Percentiles rank a stretch among this genome's conserved stretches.
These are phyloP conservation scores for Agrenia bidenticulata DNA, from an alignment of 2,888 invertebrate genomes.

Conservation along the genomic window DNA sequence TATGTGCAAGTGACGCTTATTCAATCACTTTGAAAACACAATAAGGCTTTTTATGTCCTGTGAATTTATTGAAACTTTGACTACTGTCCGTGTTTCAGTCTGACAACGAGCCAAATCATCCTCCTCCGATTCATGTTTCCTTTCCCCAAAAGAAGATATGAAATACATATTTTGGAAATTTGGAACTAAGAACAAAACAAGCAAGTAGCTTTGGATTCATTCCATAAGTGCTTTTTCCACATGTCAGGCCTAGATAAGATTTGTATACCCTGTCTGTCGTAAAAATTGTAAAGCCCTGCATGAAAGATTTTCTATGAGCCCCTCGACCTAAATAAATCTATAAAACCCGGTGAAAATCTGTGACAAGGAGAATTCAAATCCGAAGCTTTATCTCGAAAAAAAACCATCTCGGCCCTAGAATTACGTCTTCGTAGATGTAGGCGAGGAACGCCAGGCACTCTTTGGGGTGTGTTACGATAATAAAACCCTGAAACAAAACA, in stretches of 20 bases:
- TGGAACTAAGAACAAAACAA: not conserved
- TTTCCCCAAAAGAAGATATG: not conserved
- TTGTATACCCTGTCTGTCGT: slow-evolving; percentile 17
- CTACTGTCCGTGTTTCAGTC: slow-evolving; percentile 9
- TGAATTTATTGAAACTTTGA: slow-evolving; percentile 18
- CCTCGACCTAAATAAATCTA: slow-evolving; percentile 19
- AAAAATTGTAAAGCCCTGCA: slow-evolving; percentile 8
- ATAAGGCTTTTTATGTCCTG: slow-evolving; percentile 15
- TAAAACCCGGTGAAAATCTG: slow-evolving; percentile 17
- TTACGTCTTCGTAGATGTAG: no score
- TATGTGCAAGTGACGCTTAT: slow-evolving; percentile 13
- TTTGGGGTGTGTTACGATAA: no score
- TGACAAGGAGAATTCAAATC: slow-evolving; percentile 15
- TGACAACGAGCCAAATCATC: slow-evolving; percentile 19
- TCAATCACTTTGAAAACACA: slow-evolving; percentile 7
- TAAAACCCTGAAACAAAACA: no score
- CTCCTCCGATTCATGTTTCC: not conserved
- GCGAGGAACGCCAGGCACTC: no score
- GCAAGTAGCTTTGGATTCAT: slow-evolving; percentile 16
- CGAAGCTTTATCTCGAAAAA: slow-evolving; percentile 6
- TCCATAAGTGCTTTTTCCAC: slow-evolving; percentile 22
- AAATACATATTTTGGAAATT: slow-evolving; percentile 6
- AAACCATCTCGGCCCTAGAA: not conserved
- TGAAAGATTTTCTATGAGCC: slow-evolving; percentile 14
- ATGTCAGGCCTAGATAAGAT: slow-evolving; percentile 18